phyloP scores from a whole-genome alignment of 2,888 invertebrate species.

The Stenurella melanura region DNA sequence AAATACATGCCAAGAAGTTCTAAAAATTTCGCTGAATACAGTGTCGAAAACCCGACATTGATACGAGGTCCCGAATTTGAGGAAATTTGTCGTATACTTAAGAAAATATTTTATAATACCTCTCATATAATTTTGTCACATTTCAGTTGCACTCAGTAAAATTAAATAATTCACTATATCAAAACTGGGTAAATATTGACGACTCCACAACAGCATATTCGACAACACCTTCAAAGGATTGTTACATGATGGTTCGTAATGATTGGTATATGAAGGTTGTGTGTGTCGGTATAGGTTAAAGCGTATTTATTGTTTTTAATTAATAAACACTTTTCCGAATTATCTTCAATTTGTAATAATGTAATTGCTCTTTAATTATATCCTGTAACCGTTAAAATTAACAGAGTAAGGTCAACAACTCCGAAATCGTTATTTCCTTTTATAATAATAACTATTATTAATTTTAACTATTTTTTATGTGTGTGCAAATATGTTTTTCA shows the following conservation, averaged over 20 bases:
- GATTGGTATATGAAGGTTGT: conserved; percentile 1
- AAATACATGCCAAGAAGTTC: no score
- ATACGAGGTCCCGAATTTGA: no score
- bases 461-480: conserved; percentile 1
- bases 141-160: no score
- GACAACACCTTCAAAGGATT: neutral
- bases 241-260: conserved; percentile 9
- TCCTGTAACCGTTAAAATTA: conserved; percentile 10
- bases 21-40: no score
- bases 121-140: no score
- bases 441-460: conserved; percentile 34
- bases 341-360: conserved; percentile 7
- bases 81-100: no score
- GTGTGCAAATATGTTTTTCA: conserved; percentile 3
- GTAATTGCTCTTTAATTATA: conserved; percentile 25
- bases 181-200: no score
- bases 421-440: neutral
- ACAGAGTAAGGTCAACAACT: conserved; percentile 24
- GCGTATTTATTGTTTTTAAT: conserved; percentile 7
- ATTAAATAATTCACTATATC: no score
- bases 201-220: no score
- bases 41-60: no score
- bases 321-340: neutral
- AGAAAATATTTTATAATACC: no score
- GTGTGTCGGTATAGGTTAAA: neutral